phyloP scores from a whole-genome alignment of 2,113 vertebrate species.

The Pterocles gutturalis region DNA sequence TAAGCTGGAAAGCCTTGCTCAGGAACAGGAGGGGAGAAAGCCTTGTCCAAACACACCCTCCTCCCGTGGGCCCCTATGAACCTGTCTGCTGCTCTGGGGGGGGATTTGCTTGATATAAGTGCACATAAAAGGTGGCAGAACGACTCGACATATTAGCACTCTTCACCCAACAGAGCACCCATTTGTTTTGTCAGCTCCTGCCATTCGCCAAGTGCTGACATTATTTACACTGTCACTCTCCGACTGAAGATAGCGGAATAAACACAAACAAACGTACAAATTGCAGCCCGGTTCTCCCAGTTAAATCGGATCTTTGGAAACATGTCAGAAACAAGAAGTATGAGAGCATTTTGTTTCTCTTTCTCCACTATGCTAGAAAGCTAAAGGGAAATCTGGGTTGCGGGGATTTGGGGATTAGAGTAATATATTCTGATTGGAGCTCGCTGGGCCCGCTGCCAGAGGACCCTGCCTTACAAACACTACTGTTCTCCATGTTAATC shows the following conservation, averaged over 20 bases:
- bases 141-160: rapidly evolving
- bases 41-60: neutral
- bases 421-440: neutral
- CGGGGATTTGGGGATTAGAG: neutral
- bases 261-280: neutral
- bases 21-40: neutral
- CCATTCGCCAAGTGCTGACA: neutral
- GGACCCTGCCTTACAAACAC: neutral
- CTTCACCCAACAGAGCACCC: neutral
- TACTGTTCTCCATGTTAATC: neutral
- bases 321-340: neutral
- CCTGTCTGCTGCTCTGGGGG: neutral
- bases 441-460: neutral
- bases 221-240: neutral
- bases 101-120: neutral
- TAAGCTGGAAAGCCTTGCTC: neutral
- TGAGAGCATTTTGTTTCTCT: neutral
- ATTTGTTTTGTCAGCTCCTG: neutral
- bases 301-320: neutral
- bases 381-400: neutral
- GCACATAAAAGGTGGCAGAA: neutral
- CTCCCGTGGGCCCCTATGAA: neutral
- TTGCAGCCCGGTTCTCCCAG: neutral
- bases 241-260: rapidly evolving
- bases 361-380: neutral